These are phyloP conservation scores for Loxodonta africana DNA, from an alignment of 2,113 vertebrate genomes.

Conservation along the genomic window DNA sequence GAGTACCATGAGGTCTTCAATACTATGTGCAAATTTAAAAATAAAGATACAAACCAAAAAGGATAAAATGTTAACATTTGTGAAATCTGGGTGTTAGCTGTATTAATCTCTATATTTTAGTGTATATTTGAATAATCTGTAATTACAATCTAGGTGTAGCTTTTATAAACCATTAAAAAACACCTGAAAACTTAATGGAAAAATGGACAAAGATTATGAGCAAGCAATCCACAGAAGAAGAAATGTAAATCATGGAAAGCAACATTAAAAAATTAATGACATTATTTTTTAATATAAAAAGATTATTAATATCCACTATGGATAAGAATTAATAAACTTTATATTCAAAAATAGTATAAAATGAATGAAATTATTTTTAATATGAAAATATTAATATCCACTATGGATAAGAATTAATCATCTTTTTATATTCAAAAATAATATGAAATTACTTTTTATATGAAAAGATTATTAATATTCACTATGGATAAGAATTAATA, in stretches of 20 bases:
- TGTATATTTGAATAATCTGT: background rate
- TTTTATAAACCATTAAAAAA: background rate
- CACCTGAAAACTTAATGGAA: background rate
- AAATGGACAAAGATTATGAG: background rate
- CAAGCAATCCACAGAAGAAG: background rate
- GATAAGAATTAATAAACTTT: background rate
- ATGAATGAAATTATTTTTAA: background rate
- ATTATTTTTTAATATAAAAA: background rate
- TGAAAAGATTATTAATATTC: background rate
- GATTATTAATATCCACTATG: background rate
- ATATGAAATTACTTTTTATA: background rate
- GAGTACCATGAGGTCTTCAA: background rate
- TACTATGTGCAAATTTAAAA: conserved; percentile 2
- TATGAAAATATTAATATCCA: background rate
- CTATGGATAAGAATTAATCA: too few relatives aligned
- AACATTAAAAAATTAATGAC: background rate
- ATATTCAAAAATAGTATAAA: background rate
- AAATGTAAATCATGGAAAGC: background rate
- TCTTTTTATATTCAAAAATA: too few relatives aligned
- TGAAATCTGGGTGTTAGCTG: background rate
- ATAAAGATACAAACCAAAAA: conserved; percentile 20
- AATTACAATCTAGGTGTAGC: background rate
- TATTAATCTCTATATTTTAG: background rate
- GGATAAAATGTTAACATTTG: background rate
- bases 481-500: background rate